These are phyloP conservation scores for Eulithis testata DNA, from an alignment of 2,888 invertebrate genomes.

Conservation along the genomic window DNA sequence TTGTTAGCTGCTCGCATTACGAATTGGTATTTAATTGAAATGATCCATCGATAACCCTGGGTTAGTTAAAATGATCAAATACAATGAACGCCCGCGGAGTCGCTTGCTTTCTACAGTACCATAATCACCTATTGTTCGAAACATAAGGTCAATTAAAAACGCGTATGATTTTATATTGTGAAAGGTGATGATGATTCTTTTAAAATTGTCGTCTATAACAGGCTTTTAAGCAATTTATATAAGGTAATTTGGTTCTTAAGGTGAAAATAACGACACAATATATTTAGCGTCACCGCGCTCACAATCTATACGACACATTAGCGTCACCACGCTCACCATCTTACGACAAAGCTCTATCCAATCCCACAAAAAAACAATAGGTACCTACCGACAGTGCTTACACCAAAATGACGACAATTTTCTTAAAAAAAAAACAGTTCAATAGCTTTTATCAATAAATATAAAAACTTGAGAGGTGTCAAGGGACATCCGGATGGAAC, in stretches of 20 bases:
- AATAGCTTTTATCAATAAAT: no score
- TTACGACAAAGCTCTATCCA: no score
- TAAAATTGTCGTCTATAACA: conserved; percentile 27
- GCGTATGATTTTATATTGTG: conserved; percentile 41
- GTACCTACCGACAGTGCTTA: no score
- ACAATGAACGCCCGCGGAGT: conserved; percentile 78
- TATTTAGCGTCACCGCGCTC: no score
- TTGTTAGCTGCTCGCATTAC: conserved; percentile 64
- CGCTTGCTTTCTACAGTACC: conserved; percentile 73
- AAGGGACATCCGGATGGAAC: no score
- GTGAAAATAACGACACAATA: background rate
- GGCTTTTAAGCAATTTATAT: conserved; percentile 2
- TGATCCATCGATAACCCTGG: conserved; percentile 65
- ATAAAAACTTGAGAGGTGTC: no score
- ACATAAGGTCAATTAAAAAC: conserved; percentile 67
- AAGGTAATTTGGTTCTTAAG: background rate
- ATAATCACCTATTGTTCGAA: conserved; percentile 81
- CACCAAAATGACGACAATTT: no score
- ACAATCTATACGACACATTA: no score
- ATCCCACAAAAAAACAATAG: no score
- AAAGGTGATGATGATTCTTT: conserved; percentile 35
- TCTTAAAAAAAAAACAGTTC: no score
- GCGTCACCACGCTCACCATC: no score
- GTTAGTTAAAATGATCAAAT: conserved; percentile 55
- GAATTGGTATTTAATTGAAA: conserved; percentile 77